Evolutionary conservation across 2,888 invertebrate species (phyloP).

Genomic region (Lepidocyrtoides sp.): DNA sequence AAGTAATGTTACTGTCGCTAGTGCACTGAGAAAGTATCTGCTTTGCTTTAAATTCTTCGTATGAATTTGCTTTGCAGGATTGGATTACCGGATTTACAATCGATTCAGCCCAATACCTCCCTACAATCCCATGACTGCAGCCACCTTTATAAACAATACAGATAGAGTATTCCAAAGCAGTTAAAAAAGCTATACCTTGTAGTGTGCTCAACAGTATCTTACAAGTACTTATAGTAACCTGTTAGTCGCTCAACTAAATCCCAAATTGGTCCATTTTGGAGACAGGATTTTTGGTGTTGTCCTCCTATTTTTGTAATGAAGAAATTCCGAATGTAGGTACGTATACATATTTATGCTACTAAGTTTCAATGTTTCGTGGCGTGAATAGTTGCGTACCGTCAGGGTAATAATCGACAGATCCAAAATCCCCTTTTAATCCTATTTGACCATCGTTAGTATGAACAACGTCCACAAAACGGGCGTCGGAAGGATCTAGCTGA

Average conservation of each 20-base stretch:
- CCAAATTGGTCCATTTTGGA: neutral
- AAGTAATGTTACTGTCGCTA: neutral
- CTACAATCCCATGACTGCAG: slow-evolving; percentile 16
- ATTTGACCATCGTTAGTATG: slow-evolving; percentile 35
- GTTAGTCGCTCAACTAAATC: neutral
- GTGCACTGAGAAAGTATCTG: neutral
- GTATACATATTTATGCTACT: no score
- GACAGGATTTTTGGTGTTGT: slow-evolving; percentile 2
- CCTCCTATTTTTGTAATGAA: no score
- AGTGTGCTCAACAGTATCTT: no score
- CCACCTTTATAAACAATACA: no score
- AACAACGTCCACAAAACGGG: slow-evolving; percentile 17
- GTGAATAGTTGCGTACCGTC: no score
- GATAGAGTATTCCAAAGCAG: no score
- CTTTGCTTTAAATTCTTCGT: neutral
- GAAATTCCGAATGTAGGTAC: no score
- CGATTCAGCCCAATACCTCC: slow-evolving; percentile 12
- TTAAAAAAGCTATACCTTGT: no score
- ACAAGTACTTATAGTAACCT: no score
- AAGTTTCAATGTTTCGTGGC: no score
- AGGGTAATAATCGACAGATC: slow-evolving; percentile 7
- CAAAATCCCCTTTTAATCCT: slow-evolving; percentile 11
- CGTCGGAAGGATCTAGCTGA: slow-evolving; percentile 14
- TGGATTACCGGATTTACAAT: neutral
- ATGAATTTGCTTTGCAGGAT: slow-evolving; percentile 12